phyloP scores from a whole-genome alignment of 1,140 invertebrate species.

The Bombus picipes region DNA sequence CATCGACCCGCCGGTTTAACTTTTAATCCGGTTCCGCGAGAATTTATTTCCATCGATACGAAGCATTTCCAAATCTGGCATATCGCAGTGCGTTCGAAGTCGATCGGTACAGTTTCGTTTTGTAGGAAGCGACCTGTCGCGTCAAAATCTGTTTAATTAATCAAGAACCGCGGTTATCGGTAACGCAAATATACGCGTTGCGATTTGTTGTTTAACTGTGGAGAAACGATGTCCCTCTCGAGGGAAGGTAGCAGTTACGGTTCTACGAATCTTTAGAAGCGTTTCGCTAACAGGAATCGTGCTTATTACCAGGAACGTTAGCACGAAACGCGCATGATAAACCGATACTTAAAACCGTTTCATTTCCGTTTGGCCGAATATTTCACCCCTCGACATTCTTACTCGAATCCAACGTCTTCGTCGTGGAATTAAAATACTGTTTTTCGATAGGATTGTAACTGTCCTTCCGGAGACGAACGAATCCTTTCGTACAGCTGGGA shows the following conservation, averaged over 20 bases:
- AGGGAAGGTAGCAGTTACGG: background rate
- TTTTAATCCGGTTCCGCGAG: slow-evolving; percentile 27
- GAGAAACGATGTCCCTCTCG: background rate
- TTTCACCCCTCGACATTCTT: background rate
- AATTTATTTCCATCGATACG: slow-evolving; percentile 13
- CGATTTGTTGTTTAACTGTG: slow-evolving; percentile 30
- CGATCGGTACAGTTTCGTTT: too few relatives aligned
- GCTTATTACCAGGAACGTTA: slow-evolving; percentile 12
- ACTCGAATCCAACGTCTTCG: background rate
- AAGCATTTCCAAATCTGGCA: background rate
- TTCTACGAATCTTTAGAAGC: background rate
- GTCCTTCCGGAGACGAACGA: background rate
- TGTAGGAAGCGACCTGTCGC: background rate
- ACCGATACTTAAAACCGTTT: background rate
- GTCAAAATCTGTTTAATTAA: background rate
- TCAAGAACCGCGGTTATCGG: slow-evolving; percentile 10
- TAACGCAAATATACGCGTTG: background rate
- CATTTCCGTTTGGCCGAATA: background rate
- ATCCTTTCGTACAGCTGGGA: background rate
- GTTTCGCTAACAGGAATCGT: background rate
- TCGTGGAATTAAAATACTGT: background rate
- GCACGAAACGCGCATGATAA: background rate
- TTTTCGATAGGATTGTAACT: background rate
- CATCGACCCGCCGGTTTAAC: slow-evolving; percentile 11
- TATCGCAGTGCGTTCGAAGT: background rate